Percentiles rank a stretch among this genome's conserved stretches.
phyloP scores from a whole-genome alignment of 2,797 vertebrate genomes.

The Clarias pachynema region DNA sequence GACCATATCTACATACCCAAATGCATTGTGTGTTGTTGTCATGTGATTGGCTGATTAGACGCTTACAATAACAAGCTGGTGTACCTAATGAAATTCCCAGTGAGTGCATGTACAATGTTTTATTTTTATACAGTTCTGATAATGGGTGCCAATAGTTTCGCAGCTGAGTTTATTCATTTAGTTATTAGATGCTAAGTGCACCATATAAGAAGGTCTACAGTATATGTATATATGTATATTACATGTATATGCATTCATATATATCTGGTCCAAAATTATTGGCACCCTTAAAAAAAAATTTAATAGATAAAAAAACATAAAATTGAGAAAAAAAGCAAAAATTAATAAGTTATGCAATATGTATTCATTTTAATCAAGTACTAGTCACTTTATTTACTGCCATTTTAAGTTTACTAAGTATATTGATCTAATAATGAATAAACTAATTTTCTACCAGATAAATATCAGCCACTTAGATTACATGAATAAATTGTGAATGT shows the following conservation, averaged over 20 bases:
- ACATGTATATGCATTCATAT: background rate
- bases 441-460: background rate
- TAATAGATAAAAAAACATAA: too few relatives aligned
- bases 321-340: background rate
- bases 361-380: background rate
- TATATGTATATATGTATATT: background rate
- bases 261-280: background rate
- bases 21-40: too few relatives aligned
- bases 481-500: background rate
- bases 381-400: background rate
- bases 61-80: too few relatives aligned
- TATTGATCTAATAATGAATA: background rate
- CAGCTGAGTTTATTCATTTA: background rate
- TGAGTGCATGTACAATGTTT: background rate
- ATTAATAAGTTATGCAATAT: background rate
- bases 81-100: too few relatives aligned
- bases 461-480: too few relatives aligned
- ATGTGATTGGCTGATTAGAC: too few relatives aligned
- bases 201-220: background rate
- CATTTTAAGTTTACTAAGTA: background rate
- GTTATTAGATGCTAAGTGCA: too few relatives aligned
- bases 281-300: background rate
- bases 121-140: background rate
- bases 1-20: too few relatives aligned
- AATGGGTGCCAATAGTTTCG: slow-evolving; percentile 1